Conservation (phyloP, 2,888 invertebrate genomes). For the Leptarthrus brevirostris region DNA sequence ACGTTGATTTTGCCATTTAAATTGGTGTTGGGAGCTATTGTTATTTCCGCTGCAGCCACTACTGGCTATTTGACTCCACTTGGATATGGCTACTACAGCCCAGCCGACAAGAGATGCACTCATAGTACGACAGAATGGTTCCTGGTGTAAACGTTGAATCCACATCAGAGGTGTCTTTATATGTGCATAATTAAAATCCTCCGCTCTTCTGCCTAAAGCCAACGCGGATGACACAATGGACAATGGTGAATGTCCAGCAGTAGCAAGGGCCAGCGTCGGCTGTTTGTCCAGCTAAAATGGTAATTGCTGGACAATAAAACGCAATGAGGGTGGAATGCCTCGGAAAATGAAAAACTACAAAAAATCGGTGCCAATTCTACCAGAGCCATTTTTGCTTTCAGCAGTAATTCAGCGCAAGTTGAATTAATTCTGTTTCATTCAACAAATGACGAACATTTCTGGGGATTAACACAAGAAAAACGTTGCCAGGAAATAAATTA, state of each 20-base stretch:
- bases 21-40: slow-evolving; percentile 37
- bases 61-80: slow-evolving; percentile 34
- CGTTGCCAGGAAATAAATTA: too few relatives aligned
- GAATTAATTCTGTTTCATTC: too few relatives aligned
- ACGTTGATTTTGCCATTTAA: not conserved
- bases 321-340: not conserved
- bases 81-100: too few relatives aligned
- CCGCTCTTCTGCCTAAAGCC: slow-evolving; percentile 12
- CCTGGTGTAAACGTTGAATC: too few relatives aligned
- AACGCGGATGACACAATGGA: slow-evolving; percentile 28
- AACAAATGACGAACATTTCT: too few relatives aligned
- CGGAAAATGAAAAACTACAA: slow-evolving; percentile 35
- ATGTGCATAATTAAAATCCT: slow-evolving; percentile 48
- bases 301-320: slow-evolving; percentile 46
- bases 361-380: not conserved
- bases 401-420: too few relatives aligned
- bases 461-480: too few relatives aligned
- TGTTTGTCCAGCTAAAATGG: slow-evolving; percentile 40
- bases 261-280: too few relatives aligned
- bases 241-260: slow-evolving; percentile 37
- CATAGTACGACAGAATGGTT: too few relatives aligned
- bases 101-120: too few relatives aligned
- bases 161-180: slow-evolving; percentile 26
- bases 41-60: slow-evolving; percentile 15
- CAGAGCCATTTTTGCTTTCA: too few relatives aligned